phyloP scores from a whole-genome alignment of 2,113 vertebrate species.

The Neogobius melanostomus region DNA sequence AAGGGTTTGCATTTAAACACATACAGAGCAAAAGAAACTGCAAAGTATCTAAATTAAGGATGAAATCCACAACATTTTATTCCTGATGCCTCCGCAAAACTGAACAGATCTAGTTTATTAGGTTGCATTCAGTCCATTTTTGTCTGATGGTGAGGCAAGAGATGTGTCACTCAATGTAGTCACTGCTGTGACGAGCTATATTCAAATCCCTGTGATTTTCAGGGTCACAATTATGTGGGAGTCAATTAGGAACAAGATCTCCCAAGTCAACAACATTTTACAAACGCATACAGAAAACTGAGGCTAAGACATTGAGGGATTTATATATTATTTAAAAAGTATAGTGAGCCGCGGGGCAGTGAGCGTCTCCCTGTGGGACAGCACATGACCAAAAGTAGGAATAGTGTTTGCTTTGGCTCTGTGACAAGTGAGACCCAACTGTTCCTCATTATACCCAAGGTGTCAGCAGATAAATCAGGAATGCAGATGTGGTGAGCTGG shows the following conservation, averaged over 20 bases:
- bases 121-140: conserved; percentile 16
- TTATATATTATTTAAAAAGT: not conserved
- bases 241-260: not conserved
- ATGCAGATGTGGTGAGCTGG: conserved; percentile 55
- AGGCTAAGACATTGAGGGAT: not conserved
- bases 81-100: not conserved
- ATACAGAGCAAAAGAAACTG: conserved; percentile 32
- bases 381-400: conserved; percentile 68
- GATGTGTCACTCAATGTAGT: conserved; percentile 26
- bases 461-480: conserved; percentile 52
- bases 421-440: conserved; percentile 47
- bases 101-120: conserved; percentile 4
- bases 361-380: conserved; percentile 39
- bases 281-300: not conserved
- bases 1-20: conserved; percentile 6
- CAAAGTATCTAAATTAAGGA: conserved; percentile 35
- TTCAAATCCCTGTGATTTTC: conserved; percentile 22
- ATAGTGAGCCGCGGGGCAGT: conserved; percentile 16
- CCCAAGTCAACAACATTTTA: not conserved
- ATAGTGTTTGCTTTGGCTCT: conserved; percentile 57
- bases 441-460: conserved; percentile 43
- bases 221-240: conserved; percentile 14
- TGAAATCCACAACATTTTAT: not conserved
- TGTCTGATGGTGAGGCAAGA: conserved; percentile 10
- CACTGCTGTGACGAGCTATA: conserved; percentile 8